Conservation (phyloP, 2,113 vertebrate species). For the Marmota monax region DNA sequence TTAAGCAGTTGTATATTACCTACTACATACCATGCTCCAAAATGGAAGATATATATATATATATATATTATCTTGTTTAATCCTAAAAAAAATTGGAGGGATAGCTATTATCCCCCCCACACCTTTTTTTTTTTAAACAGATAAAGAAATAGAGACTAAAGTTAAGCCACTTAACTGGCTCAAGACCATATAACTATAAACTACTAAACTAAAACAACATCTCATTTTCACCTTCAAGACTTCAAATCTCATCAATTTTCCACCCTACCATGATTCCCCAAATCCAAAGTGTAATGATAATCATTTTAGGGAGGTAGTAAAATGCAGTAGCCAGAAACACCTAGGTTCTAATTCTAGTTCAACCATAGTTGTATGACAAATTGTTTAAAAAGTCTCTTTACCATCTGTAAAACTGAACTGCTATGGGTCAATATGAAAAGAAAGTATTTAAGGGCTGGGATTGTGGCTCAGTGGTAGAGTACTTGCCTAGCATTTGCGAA, state of each 20-base stretch:
- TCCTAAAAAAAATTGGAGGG: neutral
- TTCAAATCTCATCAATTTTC: slow-evolving; percentile 57
- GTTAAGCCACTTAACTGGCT: too few relatives aligned
- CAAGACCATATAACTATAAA: neutral
- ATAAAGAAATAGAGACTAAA: slow-evolving; percentile 27
- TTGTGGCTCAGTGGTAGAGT: too few relatives aligned
- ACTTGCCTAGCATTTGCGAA: too few relatives aligned
- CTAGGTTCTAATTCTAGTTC: slow-evolving; percentile 15
- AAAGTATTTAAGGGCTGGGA: neutral
- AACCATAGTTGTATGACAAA: neutral
- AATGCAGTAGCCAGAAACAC: neutral
- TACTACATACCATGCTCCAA: neutral
- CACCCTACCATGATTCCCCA: neutral
- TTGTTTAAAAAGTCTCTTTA: neutral
- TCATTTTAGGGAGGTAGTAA: neutral
- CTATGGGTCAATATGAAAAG: neutral
- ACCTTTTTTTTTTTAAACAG: neutral
- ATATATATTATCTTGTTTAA: slow-evolving; percentile 8
- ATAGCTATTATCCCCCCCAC: neutral
- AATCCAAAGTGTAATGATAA: slow-evolving; percentile 3
- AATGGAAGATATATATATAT: slow-evolving; percentile 51
- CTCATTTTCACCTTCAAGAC: slow-evolving; percentile 33
- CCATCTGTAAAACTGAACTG: neutral
- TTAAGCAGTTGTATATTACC: neutral
- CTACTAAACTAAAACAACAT: neutral